Evolutionary conservation across 2,888 invertebrate genomes (phyloP).

Genomic region (Kryphioiulus occultus): DNA sequence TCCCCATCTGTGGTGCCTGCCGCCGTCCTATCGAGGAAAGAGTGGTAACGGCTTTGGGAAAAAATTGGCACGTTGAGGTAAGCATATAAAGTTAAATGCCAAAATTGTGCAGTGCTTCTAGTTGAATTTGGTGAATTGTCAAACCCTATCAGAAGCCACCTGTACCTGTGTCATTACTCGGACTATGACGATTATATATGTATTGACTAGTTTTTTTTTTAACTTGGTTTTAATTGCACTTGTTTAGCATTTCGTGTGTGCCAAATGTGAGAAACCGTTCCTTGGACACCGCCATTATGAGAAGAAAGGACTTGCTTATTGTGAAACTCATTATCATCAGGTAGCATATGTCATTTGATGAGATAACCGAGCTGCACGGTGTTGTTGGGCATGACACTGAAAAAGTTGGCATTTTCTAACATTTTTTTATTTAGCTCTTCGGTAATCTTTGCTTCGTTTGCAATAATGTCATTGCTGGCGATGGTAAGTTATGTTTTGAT

Average conservation of each 20-base stretch:
- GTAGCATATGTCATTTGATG: no score
- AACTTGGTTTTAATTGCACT: slow-evolving; percentile 44
- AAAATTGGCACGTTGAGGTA: slow-evolving; percentile 95
- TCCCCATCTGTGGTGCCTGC: slow-evolving; percentile 99
- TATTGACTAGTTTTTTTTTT: slow-evolving; percentile 16
- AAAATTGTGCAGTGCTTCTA: neutral
- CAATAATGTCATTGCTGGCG: slow-evolving; percentile 96
- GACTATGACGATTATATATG: no score
- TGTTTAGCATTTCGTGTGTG: slow-evolving; percentile 96
- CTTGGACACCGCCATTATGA: slow-evolving; percentile 98
- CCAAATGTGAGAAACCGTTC: slow-evolving; percentile 99
- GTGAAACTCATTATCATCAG: slow-evolving; percentile 96
- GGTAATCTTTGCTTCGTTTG: slow-evolving; percentile 99
- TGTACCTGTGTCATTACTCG: no score
- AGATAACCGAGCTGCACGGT: no score
- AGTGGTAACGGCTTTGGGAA: slow-evolving; percentile 97
- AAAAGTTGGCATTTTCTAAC: neutral
- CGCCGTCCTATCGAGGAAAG: slow-evolving; percentile 98
- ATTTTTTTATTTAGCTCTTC: slow-evolving; percentile 73
- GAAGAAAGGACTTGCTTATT: slow-evolving; percentile 97
- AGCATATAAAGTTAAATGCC: neutral
- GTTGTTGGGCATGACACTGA: no score
- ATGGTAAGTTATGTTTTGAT: slow-evolving; percentile 73
- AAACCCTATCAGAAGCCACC: no score
- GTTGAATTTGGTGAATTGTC: neutral